Evolutionary conservation across 2,113 vertebrate species (phyloP), one percentile per base, ranked within the genome.

Genomic region (Seriola dumerili): DNA sequence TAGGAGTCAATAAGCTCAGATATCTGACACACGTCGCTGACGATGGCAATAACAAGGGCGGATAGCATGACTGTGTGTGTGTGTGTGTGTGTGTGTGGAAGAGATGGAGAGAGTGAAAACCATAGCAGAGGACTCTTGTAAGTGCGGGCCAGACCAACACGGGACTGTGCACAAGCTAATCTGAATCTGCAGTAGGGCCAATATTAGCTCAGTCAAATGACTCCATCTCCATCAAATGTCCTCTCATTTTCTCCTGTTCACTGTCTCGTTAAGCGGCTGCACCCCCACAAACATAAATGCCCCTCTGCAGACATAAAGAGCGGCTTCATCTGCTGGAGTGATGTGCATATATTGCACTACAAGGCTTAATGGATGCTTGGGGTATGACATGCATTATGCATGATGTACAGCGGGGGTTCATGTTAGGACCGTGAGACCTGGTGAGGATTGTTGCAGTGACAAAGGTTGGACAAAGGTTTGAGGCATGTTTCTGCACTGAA

Each of bases 351-450:
- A 23, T 55, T 34, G 75, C 67, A 44, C 29, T 23, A 48, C 72
- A n/a, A 25, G 65, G 38, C 67, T 57, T 76, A 80, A 83, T 83
- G 76, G 83, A 76, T 64, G 70, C 42, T 81, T 4, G 9, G 44
- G 73, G 46, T 54, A 34, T 44, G 21, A 55, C 61, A 78, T 84
- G 71, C 58, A 84, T 84, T 84, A 78, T 81, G 52, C 55, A 78
- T 81, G 32, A 36, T 38, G 54, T 38, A 74, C 4, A 3, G 42
- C 16, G 6, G 14, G 16, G 54, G 72, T 69, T 80, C 55, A 29
- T 50, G 23, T 17, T 25, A 69, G 48, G 12, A 70, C 11, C 34
- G 63, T 36, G 58, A 77, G 81, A 68, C 80, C 29, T 19, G 29
- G 16, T 10, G 14, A 59, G 11, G 69, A 8, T 59, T 59, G 59